Conservation (phyloP, 2,113 vertebrate species). For the Protomyctophum bolini region DNA sequence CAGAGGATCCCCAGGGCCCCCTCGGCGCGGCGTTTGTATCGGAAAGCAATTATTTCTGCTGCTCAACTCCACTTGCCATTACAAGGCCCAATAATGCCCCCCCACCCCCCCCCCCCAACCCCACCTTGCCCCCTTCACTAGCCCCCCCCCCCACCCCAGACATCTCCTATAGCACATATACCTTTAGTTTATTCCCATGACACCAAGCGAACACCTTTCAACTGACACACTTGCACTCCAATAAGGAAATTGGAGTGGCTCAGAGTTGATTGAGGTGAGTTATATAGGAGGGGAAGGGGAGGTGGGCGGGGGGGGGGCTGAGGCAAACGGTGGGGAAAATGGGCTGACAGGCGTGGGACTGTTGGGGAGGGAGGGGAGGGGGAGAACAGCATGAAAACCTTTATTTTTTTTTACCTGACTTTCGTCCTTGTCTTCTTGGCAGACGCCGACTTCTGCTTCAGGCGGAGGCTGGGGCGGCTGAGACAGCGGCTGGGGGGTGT, state of each 20-base stretch:
- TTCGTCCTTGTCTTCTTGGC: constrained; percentile 34
- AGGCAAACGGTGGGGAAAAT: not conserved
- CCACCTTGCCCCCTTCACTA: not conserved
- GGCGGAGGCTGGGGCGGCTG: constrained; percentile 1
- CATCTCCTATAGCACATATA: constrained; percentile 5
- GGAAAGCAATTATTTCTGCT: constrained; percentile 30
- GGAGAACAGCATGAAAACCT: not conserved
- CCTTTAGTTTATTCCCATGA: constrained; percentile 4
- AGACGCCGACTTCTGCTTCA: constrained; percentile 19
- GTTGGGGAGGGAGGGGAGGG: not conserved
- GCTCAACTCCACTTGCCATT: constrained; percentile 13
- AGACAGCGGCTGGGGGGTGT: constrained; percentile 65
- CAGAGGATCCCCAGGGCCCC: constrained; percentile 16
- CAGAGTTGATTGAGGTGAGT: constrained; percentile 8
- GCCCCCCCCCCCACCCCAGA: not conserved
- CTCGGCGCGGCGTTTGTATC: constrained; percentile 21
- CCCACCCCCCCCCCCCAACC: no score
- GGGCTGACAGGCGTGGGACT: not conserved
- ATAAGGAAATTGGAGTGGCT: constrained; percentile 6
- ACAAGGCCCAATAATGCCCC: constrained; percentile 18
- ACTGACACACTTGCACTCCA: not conserved
- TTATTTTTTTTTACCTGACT: constrained; percentile 28
- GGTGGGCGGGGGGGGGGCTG: not conserved
- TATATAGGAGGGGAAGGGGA: not conserved
- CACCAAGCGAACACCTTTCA: constrained; percentile 5